Conservation (phyloP, 1,140 invertebrate genomes). For the Panagrolaimus sp. region DNA sequence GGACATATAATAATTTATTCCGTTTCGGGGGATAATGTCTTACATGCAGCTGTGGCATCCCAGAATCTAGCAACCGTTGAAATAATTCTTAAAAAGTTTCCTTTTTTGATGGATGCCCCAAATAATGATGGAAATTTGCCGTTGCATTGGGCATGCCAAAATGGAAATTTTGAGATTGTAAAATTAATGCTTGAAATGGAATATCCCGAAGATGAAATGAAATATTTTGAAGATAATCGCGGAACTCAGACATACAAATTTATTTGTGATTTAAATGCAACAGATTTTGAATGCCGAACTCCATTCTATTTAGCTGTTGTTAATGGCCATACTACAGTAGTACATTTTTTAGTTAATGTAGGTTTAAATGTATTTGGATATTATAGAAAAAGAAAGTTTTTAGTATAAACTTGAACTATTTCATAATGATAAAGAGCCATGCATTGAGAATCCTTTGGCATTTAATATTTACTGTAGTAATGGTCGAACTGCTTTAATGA, state of each 20-base stretch:
- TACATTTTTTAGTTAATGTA: constrained; percentile 74
- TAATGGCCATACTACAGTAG: constrained; percentile 74
- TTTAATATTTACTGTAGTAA: constrained; percentile 31
- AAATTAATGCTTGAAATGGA: constrained; percentile 8
- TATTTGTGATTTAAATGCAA: constrained; percentile 81
- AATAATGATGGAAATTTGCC: constrained; percentile 88
- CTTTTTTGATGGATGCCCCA: constrained; percentile 67
- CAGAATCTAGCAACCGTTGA: constrained; percentile 70
- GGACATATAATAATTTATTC: constrained; percentile 80
- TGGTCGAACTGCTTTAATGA: constrained; percentile 43
- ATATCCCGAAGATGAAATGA: constrained; percentile 5
- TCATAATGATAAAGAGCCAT: constrained; percentile 49
- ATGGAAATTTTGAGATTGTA: constrained; percentile 69
- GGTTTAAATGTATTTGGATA: constrained; percentile 67
- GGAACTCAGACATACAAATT: constrained; percentile 62
- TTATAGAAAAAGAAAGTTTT: constrained; percentile 60
- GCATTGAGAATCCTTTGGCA: constrained; percentile 40
- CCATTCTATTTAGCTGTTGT: constrained; percentile 80
- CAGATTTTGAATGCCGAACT: constrained; percentile 81
- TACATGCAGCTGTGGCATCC: constrained; percentile 77
- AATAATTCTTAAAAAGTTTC: constrained; percentile 65
- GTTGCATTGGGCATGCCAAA: constrained; percentile 82
- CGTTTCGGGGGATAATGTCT: constrained; percentile 80
- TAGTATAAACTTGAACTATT: constrained; percentile 37
- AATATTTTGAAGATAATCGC: constrained; percentile 16